phyloP scores from a whole-genome alignment of 2,888 invertebrate species.

The Dolichopus griseipennis region DNA sequence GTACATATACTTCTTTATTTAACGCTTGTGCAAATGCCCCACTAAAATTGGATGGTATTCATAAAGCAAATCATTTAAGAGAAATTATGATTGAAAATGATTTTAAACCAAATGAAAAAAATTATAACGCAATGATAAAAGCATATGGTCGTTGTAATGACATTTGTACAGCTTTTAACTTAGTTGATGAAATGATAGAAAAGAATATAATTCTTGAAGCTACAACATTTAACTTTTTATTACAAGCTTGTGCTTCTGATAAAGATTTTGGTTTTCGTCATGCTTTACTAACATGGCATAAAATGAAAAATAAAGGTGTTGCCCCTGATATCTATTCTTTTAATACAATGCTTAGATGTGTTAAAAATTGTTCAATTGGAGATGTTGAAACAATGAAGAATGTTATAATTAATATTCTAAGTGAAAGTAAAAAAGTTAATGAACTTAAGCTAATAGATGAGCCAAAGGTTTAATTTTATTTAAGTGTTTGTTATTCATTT shows the following conservation, averaged over 20 bases:
- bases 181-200: conserved; percentile 76
- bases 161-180: conserved; percentile 62
- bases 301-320: conserved; percentile 58
- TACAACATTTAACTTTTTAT: conserved; percentile 66
- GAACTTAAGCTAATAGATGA: not conserved
- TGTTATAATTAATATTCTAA: conserved; percentile 41
- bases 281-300: conserved; percentile 77
- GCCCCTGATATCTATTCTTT: conserved; percentile 64
- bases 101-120: conserved; percentile 60
- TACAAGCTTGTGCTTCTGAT: conserved; percentile 78
- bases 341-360: conserved; percentile 70
- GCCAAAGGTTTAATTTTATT: not conserved
- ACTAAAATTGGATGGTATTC: conserved; percentile 56
- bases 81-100: conserved; percentile 60
- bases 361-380: conserved; percentile 74
- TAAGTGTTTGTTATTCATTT: no score
- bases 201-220: conserved; percentile 53
- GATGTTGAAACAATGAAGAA: conserved; percentile 51
- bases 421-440: conserved; percentile 15
- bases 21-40: conserved; percentile 81
- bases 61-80: conserved; percentile 56
- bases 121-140: conserved; percentile 85
- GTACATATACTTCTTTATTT: conserved; percentile 77
- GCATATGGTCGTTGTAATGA: conserved; percentile 81
- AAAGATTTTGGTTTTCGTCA: conserved; percentile 70